Percentiles rank a stretch among this genome's conserved stretches.
Conservation (phyloP, 2,113 vertebrate genomes). For the Antigone vipio region DNA sequence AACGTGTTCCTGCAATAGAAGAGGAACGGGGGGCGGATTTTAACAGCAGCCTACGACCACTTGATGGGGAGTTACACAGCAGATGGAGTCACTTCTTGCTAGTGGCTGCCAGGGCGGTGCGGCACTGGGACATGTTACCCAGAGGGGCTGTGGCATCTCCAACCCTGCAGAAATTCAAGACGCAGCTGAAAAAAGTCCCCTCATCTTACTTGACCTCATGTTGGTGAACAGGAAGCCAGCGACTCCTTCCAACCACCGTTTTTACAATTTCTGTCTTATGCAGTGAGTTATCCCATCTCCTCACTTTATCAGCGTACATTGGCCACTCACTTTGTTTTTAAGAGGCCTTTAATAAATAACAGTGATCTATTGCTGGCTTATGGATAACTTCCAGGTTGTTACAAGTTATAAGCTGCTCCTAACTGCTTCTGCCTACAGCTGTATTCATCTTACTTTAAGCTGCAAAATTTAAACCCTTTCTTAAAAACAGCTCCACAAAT, state of each 20-base stretch:
- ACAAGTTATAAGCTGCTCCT: not conserved
- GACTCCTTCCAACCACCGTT: fast-evolving
- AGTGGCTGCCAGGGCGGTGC: too few relatives aligned
- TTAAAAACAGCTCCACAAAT: not conserved
- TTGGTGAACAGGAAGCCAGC: fast-evolving
- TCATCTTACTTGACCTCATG: fast-evolving
- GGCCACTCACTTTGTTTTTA: not conserved
- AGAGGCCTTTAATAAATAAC: not conserved
- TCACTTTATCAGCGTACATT: fast-evolving
- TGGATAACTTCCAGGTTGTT: not conserved
- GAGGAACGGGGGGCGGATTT: not conserved
- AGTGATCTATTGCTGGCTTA: not conserved
- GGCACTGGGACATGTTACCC: fast-evolving
- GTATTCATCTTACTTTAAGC: not conserved
- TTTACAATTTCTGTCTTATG: not conserved
- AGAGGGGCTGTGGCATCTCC: not conserved
- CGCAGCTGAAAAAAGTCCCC: not conserved
- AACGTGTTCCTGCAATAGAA: not conserved
- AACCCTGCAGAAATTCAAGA: not conserved
- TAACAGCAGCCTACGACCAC: not conserved
- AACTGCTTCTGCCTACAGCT: not conserved
- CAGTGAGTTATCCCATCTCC: not conserved
- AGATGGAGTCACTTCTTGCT: not conserved
- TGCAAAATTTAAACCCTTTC: not conserved
- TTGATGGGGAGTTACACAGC: not conserved